These are phyloP conservation scores for Antrozous pallidus DNA, from an alignment of 2,797 vertebrate species.

Conservation along the genomic window DNA sequence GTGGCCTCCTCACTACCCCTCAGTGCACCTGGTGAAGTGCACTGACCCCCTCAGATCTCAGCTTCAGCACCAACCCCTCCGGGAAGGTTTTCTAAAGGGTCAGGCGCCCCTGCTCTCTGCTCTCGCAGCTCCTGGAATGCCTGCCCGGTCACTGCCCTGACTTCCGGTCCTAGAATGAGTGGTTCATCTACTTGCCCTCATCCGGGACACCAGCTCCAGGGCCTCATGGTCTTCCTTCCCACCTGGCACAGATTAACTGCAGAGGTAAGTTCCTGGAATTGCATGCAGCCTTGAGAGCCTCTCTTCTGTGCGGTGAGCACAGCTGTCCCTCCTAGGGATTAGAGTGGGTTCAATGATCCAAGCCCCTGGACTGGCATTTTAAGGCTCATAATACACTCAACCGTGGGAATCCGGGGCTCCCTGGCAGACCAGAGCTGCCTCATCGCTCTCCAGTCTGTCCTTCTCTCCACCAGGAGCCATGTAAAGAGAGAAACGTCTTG, in stretches of 20 bases:
- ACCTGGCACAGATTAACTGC: background rate
- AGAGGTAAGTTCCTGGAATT: background rate
- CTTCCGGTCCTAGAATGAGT: background rate
- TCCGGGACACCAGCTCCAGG: background rate
- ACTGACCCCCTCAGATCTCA: background rate
- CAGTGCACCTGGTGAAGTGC: too few relatives aligned
- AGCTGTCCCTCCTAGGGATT: rapidly evolving
- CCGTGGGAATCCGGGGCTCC: background rate
- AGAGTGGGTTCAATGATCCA: background rate
- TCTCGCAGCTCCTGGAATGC: background rate
- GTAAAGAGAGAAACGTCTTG: background rate
- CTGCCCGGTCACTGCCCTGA: background rate
- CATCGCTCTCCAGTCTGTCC: background rate
- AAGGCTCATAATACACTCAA: background rate
- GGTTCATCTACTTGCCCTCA: background rate
- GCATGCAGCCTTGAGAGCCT: background rate
- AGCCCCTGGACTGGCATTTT: too few relatives aligned
- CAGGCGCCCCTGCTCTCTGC: background rate
- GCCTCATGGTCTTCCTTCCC: background rate
- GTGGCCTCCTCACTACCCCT: rapidly evolving
- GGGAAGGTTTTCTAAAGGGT: background rate
- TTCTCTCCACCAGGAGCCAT: background rate
- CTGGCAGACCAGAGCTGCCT: background rate
- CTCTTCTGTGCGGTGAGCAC: background rate
- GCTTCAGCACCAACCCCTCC: too few relatives aligned